phyloP scores from a whole-genome alignment of 1,140 invertebrate species.

The Hycleus phaleratus region DNA sequence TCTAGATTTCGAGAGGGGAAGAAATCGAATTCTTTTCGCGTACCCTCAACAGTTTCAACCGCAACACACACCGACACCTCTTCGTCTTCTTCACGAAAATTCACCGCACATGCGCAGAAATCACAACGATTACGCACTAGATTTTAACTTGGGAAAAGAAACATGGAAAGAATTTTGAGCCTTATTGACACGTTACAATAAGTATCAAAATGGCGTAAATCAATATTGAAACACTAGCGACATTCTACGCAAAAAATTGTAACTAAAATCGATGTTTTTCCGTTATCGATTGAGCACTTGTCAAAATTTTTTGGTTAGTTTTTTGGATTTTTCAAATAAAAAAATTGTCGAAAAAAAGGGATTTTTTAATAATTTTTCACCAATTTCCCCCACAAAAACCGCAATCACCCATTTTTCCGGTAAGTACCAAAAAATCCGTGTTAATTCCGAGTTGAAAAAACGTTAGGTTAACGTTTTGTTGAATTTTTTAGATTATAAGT shows the following conservation, averaged over 20 bases:
- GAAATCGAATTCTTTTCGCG: slow-evolving; percentile 14
- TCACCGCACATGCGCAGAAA: not conserved
- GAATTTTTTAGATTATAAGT: too few relatives aligned
- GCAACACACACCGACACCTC: slow-evolving; percentile 4
- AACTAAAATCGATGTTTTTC: slow-evolving; percentile 38
- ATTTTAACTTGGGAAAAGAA: too few relatives aligned
- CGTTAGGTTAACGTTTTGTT: not conserved
- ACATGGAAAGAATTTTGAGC: too few relatives aligned
- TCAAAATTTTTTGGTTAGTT: slow-evolving; percentile 25
- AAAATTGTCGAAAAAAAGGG: slow-evolving; percentile 15
- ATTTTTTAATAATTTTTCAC: slow-evolving; percentile 15
- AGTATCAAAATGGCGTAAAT: not conserved
- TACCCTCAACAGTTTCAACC: slow-evolving; percentile 24
- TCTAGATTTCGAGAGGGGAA: too few relatives aligned
- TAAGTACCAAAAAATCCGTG: too few relatives aligned
- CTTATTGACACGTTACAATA: not conserved
- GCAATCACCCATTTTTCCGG: too few relatives aligned
- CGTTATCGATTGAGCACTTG: slow-evolving; percentile 27
- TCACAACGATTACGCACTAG: not conserved
- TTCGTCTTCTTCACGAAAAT: not conserved
- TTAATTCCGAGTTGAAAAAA: too few relatives aligned
- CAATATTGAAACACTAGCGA: slow-evolving; percentile 32
- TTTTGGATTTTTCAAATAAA: slow-evolving; percentile 23
- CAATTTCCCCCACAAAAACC: not conserved
- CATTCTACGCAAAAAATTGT: slow-evolving; percentile 32